Percentiles rank a stretch among this genome's conserved stretches.
Conservation (phyloP, 2,888 invertebrate genomes). For the Heteropelma amictum region DNA sequence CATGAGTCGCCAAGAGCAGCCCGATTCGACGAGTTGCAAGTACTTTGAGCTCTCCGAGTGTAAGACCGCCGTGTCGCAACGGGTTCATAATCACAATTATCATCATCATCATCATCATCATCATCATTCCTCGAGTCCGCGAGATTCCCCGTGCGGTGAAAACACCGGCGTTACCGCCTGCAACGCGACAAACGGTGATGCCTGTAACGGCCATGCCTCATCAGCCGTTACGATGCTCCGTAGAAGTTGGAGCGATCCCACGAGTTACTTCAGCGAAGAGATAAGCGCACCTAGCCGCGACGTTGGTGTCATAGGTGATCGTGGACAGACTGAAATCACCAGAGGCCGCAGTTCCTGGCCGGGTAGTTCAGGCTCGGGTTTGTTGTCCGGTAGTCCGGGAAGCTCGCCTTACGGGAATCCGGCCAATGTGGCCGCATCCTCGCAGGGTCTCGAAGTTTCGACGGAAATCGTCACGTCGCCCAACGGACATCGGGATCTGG, state of each 20-base stretch:
- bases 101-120: too few species aligned
- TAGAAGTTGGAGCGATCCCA: constrained; percentile 84
- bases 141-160: constrained; percentile 40
- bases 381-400: constrained; percentile 46
- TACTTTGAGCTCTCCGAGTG: constrained; percentile 58
- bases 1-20: constrained; percentile 62
- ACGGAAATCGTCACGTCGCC: constrained; percentile 88
- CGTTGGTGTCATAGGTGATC: constrained; percentile 75
- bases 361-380: constrained; percentile 61
- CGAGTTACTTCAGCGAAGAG: constrained; percentile 76
- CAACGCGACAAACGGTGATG: constrained; percentile 28
- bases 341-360: constrained; percentile 70
- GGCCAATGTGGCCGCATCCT: constrained; percentile 55
- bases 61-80: constrained; percentile 29
- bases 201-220: constrained; percentile 34
- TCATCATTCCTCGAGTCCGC: too few species aligned
- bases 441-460: constrained; percentile 83
- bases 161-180: constrained; percentile 23
- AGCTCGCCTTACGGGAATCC: constrained; percentile 40
- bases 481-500: constrained; percentile 88
- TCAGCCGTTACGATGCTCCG: constrained; percentile 74
- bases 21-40: constrained; percentile 43
- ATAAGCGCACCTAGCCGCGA: constrained; percentile 74
- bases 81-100: constrained; percentile 51
- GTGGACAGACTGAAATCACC: constrained; percentile 67